Evolutionary conservation across 2,888 invertebrate species (phyloP).

Genomic region (Pollenia angustigena): DNA sequence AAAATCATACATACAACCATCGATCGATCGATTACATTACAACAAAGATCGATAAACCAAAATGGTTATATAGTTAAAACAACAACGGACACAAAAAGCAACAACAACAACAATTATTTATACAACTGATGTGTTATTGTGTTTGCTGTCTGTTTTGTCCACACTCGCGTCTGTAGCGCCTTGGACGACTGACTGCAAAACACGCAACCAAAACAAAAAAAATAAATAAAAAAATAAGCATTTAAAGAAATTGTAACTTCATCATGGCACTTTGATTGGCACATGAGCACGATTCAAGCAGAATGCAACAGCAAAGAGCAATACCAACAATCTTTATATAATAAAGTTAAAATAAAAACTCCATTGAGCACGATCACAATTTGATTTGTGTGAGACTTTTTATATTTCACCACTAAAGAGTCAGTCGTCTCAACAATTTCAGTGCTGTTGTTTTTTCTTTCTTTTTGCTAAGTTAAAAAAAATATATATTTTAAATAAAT

Average conservation of each 20-base stretch:
- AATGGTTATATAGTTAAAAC: slow-evolving; percentile 42
- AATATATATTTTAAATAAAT: slow-evolving; percentile 71
- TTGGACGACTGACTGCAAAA: slow-evolving; percentile 18
- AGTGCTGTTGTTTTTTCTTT: slow-evolving; percentile 20
- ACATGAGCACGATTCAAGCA: slow-evolving; percentile 74
- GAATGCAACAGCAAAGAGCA: slow-evolving; percentile 42
- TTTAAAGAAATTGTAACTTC: slow-evolving; percentile 76
- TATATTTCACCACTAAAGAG: slow-evolving; percentile 59
- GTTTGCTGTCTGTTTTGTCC: slow-evolving; percentile 81
- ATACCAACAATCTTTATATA: slow-evolving; percentile 29
- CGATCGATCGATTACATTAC: slow-evolving; percentile 57
- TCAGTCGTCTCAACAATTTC: slow-evolving; percentile 50
- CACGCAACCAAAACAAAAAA: slow-evolving; percentile 6
- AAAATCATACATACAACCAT: neutral
- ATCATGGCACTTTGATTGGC: slow-evolving; percentile 80
- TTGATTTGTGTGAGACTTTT: slow-evolving; percentile 75
- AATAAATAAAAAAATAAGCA: slow-evolving; percentile 6
- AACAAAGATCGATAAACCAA: slow-evolving; percentile 57
- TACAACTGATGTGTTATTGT: slow-evolving; percentile 75
- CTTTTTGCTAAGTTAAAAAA: slow-evolving; percentile 20
- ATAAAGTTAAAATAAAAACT: slow-evolving; percentile 59
- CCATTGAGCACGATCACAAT: slow-evolving; percentile 68
- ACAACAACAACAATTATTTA: slow-evolving; percentile 64
- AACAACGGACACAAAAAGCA: slow-evolving; percentile 59
- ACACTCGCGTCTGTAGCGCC: slow-evolving; percentile 77